Evolutionary conservation across 23 tunicate genomes (phyloP), one percentile per base, ranked within the genome.

Genomic region (Styela clava): DNA sequence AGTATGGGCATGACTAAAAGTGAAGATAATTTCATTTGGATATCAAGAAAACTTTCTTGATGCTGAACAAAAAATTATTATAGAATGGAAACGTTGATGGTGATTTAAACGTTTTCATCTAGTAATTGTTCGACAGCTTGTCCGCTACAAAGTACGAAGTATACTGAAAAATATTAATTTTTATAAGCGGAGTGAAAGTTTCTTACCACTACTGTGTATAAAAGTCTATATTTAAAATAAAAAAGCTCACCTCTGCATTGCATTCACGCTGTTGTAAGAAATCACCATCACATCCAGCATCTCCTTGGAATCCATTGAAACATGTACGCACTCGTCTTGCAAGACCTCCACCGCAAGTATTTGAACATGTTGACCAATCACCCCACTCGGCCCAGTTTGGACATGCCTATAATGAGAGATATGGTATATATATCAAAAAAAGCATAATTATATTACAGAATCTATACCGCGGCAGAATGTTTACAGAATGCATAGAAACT

Each of bases 341-440:
- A 34, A 72, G 37, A 30, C 95, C 95, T 31, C 68, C 79, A 24
- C 95, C 95, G 69, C 95, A 89, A 16, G 86, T 74, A 5, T 1
- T 19, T 26, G 88, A 83, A 79, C 97, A 92, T 3, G 24, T 64
- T 34, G 80, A 16, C 97, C 97, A 92, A 16, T 67, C 72, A 28
- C 62, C 63, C 97, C 97, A 92, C 2, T 67, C 76, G 2, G 78
- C 78, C 85, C 85, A 82, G 35, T 24, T 51, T 30, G 85, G 85
- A 35, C 85, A 82, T 9, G 62, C 78, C 85, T 82, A 16, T 21
- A 62, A 61, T 61, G 19, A n/a, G n/a, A n/a, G n/a, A n/a, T n/a
- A n/a, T n/a, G n/a, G n/a, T n/a, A n/a, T n/a, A n/a, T 19, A 16
- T 68, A 24, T 68, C 22, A 20, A 20, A 16, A 20, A 20, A 20